phyloP scores from a whole-genome alignment of 2,797 vertebrate genomes.

The Pangasius larnaudii region DNA sequence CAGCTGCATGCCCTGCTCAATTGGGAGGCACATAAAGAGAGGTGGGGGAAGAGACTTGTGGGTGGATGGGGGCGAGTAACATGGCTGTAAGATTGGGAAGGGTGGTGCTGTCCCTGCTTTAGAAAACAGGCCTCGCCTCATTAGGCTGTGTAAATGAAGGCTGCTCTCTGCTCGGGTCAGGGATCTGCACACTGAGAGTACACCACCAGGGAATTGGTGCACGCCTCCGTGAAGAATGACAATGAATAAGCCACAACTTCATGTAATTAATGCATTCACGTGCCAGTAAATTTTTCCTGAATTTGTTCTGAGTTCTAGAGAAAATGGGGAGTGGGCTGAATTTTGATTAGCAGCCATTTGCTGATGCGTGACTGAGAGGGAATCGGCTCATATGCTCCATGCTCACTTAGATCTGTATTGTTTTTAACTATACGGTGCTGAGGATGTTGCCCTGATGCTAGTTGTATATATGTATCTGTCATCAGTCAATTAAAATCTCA shows the following conservation, averaged over 20 bases:
- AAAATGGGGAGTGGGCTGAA: slow-evolving; percentile 35
- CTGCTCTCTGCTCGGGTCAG: slow-evolving; percentile 51
- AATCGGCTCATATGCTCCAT: slow-evolving; percentile 20
- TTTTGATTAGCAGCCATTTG: slow-evolving; percentile 47
- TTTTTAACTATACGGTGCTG: background rate
- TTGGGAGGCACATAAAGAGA: slow-evolving; percentile 37
- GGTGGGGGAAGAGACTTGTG: slow-evolving; percentile 32
- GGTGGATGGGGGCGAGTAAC: slow-evolving; percentile 43
- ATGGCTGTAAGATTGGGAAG: slow-evolving; percentile 40
- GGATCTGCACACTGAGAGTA: slow-evolving; percentile 39
- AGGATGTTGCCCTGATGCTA: background rate
- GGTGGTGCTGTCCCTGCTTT: slow-evolving; percentile 57
- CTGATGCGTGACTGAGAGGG: slow-evolving; percentile 44
- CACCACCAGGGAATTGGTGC: slow-evolving; percentile 33
- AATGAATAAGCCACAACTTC: slow-evolving; percentile 45
- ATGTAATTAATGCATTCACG: slow-evolving; percentile 40
- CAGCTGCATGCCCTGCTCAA: slow-evolving; percentile 63
- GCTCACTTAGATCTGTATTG: background rate
- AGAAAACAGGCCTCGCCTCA: slow-evolving; percentile 56
- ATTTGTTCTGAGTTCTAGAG: slow-evolving; percentile 34
- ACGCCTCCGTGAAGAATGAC: slow-evolving; percentile 43
- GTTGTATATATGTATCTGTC: background rate
- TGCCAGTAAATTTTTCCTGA: slow-evolving; percentile 32
- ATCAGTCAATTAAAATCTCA: slow-evolving; percentile 25
- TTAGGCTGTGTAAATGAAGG: slow-evolving; percentile 67